Evolutionary conservation across 1,140 invertebrate species (phyloP), one percentile per base, ranked within the genome.

Genomic region (Psix sp.): DNA sequence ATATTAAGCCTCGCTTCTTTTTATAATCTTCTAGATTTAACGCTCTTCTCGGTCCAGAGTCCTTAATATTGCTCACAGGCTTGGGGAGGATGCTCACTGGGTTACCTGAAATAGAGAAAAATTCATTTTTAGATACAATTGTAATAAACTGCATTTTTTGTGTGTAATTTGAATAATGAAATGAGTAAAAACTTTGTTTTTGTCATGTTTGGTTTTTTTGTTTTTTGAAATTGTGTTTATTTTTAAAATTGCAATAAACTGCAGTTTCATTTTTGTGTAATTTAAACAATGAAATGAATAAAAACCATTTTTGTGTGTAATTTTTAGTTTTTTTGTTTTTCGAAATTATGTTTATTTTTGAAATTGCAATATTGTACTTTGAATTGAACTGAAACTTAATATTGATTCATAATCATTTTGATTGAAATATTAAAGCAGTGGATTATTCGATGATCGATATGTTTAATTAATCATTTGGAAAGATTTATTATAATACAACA

Each of bases 11-110:
- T 68, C 96, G 91, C 82, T 96, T 94, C 87, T 98, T 98, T 88
- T 98, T 98, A 85, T 98, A 98, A 82, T 98, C 97, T 86, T 98
- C 96, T 43, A 98, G 87, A 83, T 98, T 98, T n/a, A 98, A 86
- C 0, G 96, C 97, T 63, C 96, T 86, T 67, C 92, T 92, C 3
- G 96, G 96, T 1, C 94, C 94, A 0, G 92, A 91, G 74, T 95
- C 94, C 81, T 93, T 93, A 31, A 92, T 90, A 78, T 90, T 91
- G 6, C 88, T 90, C 3, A 91, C 87, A 46, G 93, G 91, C 82
- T 95, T 94, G 18, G 94, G 93, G 54, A 93, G 90, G 7, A 94
- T 89, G 76, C 90, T 92, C 6, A 94, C 90, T 21, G 91, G 88
- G 77, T 92, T 91, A 71, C 89, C 93, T 94, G 78, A 13, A 90